These are phyloP conservation scores for Myotis vivesi DNA, from an alignment of 2,797 vertebrate species.

Conservation along the genomic window DNA sequence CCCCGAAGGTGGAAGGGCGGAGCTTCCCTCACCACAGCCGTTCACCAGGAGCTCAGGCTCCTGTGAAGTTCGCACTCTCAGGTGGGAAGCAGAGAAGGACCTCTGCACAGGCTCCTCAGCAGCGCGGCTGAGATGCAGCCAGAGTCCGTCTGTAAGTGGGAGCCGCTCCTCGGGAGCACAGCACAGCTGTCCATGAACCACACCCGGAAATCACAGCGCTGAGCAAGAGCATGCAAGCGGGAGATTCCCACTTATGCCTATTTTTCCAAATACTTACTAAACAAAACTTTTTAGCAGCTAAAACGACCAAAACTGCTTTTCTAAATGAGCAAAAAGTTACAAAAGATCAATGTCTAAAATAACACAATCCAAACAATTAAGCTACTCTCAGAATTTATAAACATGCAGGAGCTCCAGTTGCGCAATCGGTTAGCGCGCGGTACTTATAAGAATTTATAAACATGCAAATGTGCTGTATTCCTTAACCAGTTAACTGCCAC, in stretches of 20 bases:
- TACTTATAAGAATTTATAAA: slow-evolving; percentile 14
- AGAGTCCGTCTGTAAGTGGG: not conserved
- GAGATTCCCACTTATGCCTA: not conserved
- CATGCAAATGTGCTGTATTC: not conserved
- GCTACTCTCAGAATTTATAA: not conserved
- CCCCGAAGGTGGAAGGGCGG: not conserved
- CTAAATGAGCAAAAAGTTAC: not conserved
- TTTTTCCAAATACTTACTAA: not conserved
- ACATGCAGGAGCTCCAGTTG: no score
- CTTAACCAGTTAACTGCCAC: no score
- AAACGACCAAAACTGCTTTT: slow-evolving; percentile 15
- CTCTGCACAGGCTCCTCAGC: not conserved
- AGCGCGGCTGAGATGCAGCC: not conserved
- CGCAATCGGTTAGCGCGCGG: no score
- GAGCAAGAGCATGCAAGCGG: not conserved
- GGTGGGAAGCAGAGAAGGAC: not conserved
- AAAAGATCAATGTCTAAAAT: slow-evolving; percentile 4
- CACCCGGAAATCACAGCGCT: not conserved
- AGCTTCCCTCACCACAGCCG: not conserved
- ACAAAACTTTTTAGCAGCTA: not conserved
- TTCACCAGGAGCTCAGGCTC: not conserved
- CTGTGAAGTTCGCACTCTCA: not conserved
- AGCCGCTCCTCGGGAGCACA: not conserved
- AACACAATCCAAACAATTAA: not conserved
- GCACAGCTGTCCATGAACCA: not conserved